Conservation (phyloP, 2,113 vertebrate species). For the Collichthys lucidus region DNA sequence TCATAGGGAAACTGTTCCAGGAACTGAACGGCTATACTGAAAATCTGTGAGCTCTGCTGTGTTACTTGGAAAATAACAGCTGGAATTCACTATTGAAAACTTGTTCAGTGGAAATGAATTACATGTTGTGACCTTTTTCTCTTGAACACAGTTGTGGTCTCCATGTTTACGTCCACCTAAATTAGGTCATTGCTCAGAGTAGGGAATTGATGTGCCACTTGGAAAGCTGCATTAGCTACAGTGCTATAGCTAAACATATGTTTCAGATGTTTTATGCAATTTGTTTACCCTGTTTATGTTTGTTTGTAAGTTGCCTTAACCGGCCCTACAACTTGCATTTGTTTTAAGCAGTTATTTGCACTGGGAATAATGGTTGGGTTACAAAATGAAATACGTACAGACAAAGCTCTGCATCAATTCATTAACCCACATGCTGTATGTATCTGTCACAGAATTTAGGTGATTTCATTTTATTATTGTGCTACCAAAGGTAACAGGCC, state of each 20-base stretch:
- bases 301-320: slow-evolving; percentile 22
- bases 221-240: slow-evolving; percentile 17
- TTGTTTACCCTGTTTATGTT: slow-evolving; percentile 8
- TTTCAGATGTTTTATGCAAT: slow-evolving; percentile 52
- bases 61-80: slow-evolving; percentile 4
- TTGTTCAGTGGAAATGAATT: slow-evolving; percentile 34
- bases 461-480: slow-evolving; percentile 15
- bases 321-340: slow-evolving; percentile 1
- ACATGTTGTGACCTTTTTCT: slow-evolving; percentile 27
- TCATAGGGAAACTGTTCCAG: slow-evolving; percentile 8
- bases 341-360: slow-evolving; percentile 25
- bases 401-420: slow-evolving; percentile 31
- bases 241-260: slow-evolving; percentile 20
- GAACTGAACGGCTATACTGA: slow-evolving; percentile 1
- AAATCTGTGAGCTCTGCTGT: background rate
- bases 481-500: slow-evolving; percentile 57
- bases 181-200: slow-evolving; percentile 6
- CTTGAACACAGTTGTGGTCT: slow-evolving; percentile 9
- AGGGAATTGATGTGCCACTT: background rate
- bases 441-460: background rate
- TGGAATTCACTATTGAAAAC: background rate
- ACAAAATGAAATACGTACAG: slow-evolving; percentile 21
- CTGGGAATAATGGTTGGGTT: background rate
- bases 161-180: slow-evolving; percentile 4
- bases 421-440: slow-evolving; percentile 18